A percentile compares a stretch with the other conserved stretches of the same genome.
phyloP scores from a whole-genome alignment of 2,888 invertebrate species.

The Pachymerium ferrugineum region DNA sequence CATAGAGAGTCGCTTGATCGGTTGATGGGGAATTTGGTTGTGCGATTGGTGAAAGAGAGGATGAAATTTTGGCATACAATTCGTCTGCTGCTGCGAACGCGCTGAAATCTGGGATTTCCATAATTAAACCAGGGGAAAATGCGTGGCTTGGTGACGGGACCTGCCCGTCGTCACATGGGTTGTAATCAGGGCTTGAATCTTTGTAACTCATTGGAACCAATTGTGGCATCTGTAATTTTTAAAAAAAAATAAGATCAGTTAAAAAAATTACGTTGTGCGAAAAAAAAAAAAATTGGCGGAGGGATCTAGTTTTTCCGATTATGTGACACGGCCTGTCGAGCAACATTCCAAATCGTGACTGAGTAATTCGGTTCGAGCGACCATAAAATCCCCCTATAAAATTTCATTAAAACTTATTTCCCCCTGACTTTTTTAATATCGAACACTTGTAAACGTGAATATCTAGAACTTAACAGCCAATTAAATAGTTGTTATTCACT shows the following conservation, averaged over 20 bases:
- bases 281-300: neutral
- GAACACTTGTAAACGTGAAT: neutral
- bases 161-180: neutral
- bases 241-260: neutral
- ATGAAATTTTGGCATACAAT: neutral
- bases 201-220: slow-evolving; percentile 57
- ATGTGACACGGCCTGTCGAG: neutral
- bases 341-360: neutral
- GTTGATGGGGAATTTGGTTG: neutral
- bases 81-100: slow-evolving; percentile 18
- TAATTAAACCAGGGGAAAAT: neutral
- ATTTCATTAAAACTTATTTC: too few relatives aligned
- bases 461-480: neutral
- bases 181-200: neutral
- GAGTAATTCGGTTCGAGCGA: neutral
- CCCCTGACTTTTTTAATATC: too few relatives aligned
- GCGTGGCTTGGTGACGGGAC: slow-evolving; percentile 9
- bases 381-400: too few relatives aligned
- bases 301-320: too few relatives aligned
- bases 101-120: slow-evolving; percentile 32
- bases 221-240: slow-evolving; percentile 68
- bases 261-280: neutral
- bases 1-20: neutral
- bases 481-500: neutral
- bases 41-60: neutral